phyloP scores from a whole-genome alignment of 2,113 vertebrate species.

The Columba livia region DNA sequence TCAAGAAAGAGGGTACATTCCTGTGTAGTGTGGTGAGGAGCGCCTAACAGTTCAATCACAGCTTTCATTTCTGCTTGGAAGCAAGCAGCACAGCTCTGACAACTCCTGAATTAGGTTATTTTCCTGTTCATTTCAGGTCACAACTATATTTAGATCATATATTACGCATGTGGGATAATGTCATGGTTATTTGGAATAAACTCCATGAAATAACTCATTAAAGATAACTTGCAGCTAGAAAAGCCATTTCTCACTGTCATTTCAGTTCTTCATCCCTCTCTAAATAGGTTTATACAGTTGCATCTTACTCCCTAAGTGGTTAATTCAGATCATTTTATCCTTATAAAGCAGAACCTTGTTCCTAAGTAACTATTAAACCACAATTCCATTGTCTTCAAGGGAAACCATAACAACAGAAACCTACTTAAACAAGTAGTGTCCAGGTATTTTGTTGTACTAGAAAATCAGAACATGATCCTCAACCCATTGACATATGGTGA shows the following conservation, averaged over 20 bases:
- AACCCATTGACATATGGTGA: neutral
- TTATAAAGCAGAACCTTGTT: neutral
- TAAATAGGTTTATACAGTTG: neutral
- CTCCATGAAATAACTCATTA: neutral
- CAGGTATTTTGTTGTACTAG: neutral
- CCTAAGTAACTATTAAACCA: neutral
- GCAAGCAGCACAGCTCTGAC: neutral
- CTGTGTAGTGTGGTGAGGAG: neutral
- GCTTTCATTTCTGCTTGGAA: neutral
- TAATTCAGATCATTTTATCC: neutral
- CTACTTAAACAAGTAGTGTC: neutral
- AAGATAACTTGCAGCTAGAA: neutral
- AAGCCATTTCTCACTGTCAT: neutral
- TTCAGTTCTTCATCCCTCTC: neutral
- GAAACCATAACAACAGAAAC: neutral
- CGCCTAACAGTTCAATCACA: neutral
- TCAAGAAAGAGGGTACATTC: neutral
- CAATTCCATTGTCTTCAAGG: neutral
- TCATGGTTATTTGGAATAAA: neutral
- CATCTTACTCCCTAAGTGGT: neutral
- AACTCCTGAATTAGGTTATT: neutral
- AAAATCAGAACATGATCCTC: neutral
- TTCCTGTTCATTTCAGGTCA: neutral
- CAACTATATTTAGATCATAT: neutral
- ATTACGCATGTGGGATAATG: neutral